Evolutionary conservation across 2,113 vertebrate genomes (phyloP).

Genomic region (Condylura cristata): DNA sequence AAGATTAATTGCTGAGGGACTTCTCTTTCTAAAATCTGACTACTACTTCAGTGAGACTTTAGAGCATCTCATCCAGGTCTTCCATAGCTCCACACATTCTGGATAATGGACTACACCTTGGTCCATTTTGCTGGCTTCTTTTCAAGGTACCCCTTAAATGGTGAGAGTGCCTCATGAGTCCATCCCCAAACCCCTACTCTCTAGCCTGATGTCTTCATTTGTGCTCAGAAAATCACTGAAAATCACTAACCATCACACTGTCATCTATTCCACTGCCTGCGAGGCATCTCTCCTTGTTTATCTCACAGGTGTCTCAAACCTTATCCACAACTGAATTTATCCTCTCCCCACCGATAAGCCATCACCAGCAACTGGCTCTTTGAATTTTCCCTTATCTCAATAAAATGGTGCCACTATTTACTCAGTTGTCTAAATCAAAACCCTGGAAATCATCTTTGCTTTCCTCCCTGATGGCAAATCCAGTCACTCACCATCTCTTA

Average conservation of each 20-base stretch:
- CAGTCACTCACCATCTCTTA: neutral
- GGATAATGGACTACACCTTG: neutral
- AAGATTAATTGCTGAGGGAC: slow-evolving; percentile 5
- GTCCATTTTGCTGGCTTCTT: slow-evolving; percentile 19
- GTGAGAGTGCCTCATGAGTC: neutral
- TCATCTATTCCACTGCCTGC: neutral
- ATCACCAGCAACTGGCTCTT: neutral
- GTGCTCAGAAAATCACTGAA: neutral
- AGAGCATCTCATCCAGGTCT: neutral
- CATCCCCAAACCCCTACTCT: neutral
- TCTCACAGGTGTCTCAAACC: neutral
- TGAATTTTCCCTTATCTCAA: neutral
- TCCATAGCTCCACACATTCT: neutral
- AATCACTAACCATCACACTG: neutral
- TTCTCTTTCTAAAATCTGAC: neutral
- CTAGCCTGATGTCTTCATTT: neutral
- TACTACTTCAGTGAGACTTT: neutral
- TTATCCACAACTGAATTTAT: neutral
- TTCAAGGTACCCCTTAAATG: neutral
- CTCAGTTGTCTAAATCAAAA: neutral
- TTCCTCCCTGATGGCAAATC: neutral
- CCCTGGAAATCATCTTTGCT: neutral
- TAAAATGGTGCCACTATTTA: neutral
- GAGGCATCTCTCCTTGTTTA: neutral
- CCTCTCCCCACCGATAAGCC: neutral